Percentiles rank a stretch among this genome's conserved stretches.
Evolutionary conservation across 2,888 invertebrate genomes (phyloP).

Genomic region (Euzophera pinguis): DNA sequence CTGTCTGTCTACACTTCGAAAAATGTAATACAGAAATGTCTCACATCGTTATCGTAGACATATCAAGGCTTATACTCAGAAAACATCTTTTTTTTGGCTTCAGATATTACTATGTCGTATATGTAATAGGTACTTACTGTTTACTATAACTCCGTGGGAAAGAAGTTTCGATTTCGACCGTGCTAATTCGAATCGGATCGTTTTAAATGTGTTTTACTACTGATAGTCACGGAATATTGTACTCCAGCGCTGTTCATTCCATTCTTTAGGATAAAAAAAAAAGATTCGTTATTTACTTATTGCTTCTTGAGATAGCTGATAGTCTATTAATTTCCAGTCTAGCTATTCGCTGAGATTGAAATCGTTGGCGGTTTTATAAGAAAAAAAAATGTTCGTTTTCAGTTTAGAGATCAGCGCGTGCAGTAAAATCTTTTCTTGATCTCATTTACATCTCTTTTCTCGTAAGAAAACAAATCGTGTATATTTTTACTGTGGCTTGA

Average conservation of each 20-base stretch:
- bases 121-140: constrained; percentile 31
- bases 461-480: too few species aligned
- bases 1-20: too few species aligned
- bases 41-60: too few species aligned
- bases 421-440: too few species aligned
- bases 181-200: constrained; percentile 42
- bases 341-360: neutral
- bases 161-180: constrained; percentile 52
- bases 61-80: too few species aligned
- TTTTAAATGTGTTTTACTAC: constrained; percentile 38
- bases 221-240: constrained; percentile 41
- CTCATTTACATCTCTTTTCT: too few species aligned
- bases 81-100: too few species aligned
- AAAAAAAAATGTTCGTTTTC: neutral
- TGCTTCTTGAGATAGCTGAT: constrained; percentile 7
- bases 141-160: constrained; percentile 59
- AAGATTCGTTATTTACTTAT: constrained; percentile 8
- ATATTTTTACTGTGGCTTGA: too few species aligned
- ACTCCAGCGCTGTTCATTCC: neutral
- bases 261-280: constrained; percentile 2
- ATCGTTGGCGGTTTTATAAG: neutral
- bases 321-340: constrained; percentile 7
- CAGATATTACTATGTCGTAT: neutral
- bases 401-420: neutral
- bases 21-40: too few species aligned